phyloP scores from a whole-genome alignment of 1,140 invertebrate species.

The Drosophila kohkoa region DNA sequence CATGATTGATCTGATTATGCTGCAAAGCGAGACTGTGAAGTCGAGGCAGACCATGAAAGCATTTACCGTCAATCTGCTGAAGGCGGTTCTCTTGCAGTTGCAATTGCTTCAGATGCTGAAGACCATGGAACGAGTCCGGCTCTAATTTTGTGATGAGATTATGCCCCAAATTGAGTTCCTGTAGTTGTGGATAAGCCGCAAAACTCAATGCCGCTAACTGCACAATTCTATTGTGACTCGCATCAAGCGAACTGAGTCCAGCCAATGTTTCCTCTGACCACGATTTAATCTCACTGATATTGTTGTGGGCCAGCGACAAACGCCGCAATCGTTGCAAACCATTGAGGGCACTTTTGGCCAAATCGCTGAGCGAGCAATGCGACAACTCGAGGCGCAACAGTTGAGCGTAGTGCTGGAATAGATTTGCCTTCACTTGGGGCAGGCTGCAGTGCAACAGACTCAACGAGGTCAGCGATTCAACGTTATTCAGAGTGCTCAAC shows the following conservation, averaged over 20 bases:
- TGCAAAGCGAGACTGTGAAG: constrained; percentile 66
- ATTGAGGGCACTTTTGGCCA: constrained; percentile 67
- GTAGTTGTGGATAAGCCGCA: constrained; percentile 69
- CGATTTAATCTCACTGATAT: constrained; percentile 55
- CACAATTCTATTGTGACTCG: constrained; percentile 63
- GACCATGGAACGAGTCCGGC: constrained; percentile 50
- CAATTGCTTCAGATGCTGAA: constrained; percentile 70
- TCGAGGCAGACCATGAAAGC: constrained; percentile 66
- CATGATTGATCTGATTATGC: constrained; percentile 61
- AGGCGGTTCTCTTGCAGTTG: constrained; percentile 70
- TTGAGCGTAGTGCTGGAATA: constrained; percentile 59
- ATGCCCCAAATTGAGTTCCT: constrained; percentile 63
- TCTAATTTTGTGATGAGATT: constrained; percentile 67
- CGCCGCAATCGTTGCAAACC: constrained; percentile 58
- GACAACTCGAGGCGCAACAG: constrained; percentile 62
- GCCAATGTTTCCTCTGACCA: constrained; percentile 70
- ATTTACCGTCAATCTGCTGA: constrained; percentile 46
- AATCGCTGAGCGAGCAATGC: constrained; percentile 43
- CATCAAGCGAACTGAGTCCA: constrained; percentile 56
- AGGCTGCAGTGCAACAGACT: constrained; percentile 66
- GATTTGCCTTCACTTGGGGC: constrained; percentile 58
- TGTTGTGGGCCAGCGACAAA: constrained; percentile 69
- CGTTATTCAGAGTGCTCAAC: constrained; percentile 12
- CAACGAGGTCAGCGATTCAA: constrained; percentile 43
- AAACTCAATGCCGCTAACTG: constrained; percentile 47